phyloP scores from a whole-genome alignment of 2,113 vertebrate genomes.

The Meleagris gallopavo region DNA sequence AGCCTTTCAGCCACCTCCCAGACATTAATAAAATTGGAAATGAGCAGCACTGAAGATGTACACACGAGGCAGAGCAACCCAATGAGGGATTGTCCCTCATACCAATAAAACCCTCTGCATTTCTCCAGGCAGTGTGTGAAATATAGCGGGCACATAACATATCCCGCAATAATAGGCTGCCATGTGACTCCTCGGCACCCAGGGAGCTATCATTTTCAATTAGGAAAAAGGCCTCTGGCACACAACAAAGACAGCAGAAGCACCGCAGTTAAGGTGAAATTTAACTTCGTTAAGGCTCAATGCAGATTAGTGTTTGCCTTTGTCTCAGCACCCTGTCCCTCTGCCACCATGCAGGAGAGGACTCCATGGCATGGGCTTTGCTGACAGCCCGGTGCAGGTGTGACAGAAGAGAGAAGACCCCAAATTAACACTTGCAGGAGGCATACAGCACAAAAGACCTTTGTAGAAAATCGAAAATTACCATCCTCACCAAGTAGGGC shows the following conservation, averaged over 20 bases:
- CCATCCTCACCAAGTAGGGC: not conserved
- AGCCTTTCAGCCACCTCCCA: not conserved
- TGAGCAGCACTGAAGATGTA: not conserved
- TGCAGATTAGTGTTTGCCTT: not conserved
- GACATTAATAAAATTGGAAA: constrained; percentile 47
- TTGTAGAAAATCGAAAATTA: not conserved
- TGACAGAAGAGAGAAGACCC: not conserved
- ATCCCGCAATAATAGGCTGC: constrained; percentile 35
- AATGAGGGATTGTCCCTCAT: constrained; percentile 4
- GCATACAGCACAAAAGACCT: not conserved
- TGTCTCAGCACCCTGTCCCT: not conserved
- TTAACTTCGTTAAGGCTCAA: constrained; percentile 12
- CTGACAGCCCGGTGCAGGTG: not conserved
- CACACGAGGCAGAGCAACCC: not conserved
- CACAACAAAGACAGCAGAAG: not conserved
- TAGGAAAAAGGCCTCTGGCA: constrained; percentile 52
- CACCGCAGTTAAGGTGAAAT: constrained; percentile 42
- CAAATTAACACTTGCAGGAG: not conserved
- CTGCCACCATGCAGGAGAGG: fast-evolving
- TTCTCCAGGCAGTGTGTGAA: constrained; percentile 59
- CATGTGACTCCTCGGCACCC: constrained; percentile 17
- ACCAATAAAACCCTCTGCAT: constrained; percentile 56
- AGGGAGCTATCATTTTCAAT: constrained; percentile 67
- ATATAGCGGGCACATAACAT: constrained; percentile 37
- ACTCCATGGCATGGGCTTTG: not conserved